A percentile compares a stretch with the other conserved stretches of the same genome.
These are phyloP conservation scores for Papilio demoleus DNA, from an alignment of 2,888 invertebrate species.

Conservation along the genomic window DNA sequence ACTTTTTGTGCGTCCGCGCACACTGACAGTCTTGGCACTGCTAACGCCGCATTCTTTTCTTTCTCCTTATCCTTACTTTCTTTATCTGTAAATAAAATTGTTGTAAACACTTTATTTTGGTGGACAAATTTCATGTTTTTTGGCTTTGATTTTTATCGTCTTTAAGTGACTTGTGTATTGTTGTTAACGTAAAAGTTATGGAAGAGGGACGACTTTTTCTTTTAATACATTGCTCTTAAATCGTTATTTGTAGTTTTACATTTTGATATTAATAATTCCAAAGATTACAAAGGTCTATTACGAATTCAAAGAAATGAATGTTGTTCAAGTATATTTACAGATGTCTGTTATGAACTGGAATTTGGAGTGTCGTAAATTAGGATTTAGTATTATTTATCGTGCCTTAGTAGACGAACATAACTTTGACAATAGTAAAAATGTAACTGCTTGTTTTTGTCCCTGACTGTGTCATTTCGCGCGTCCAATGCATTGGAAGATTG, in stretches of 20 bases:
- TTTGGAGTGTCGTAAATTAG: conserved; percentile 15
- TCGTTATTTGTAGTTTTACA: neutral
- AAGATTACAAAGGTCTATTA: neutral
- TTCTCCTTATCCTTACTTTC: conserved; percentile 91
- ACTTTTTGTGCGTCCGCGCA: conserved; percentile 98
- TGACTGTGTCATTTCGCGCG: conserved; percentile 14
- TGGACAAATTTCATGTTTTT: conserved; percentile 2
- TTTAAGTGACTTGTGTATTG: neutral
- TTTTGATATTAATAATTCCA: neutral
- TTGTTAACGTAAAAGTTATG: conserved; percentile 11
- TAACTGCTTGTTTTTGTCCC: conserved; percentile 25
- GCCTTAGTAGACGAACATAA: neutral
- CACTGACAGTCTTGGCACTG: conserved; percentile 94
- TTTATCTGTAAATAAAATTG: conserved; percentile 84
- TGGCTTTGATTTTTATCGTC: neutral
- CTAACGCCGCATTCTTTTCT: conserved; percentile 90
- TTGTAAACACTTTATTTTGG: conserved; percentile 19
- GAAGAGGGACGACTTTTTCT: neutral
- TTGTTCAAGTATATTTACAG: too few species aligned
- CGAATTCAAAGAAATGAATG: neutral
- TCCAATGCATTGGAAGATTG: conserved; percentile 34
- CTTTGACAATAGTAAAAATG: conserved; percentile 14
- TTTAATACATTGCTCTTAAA: neutral
- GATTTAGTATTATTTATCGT: neutral
- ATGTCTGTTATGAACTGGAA: neutral